These are phyloP conservation scores for Pyrgilauda ruficollis DNA, from an alignment of 2,113 vertebrate genomes.

Conservation along the genomic window DNA sequence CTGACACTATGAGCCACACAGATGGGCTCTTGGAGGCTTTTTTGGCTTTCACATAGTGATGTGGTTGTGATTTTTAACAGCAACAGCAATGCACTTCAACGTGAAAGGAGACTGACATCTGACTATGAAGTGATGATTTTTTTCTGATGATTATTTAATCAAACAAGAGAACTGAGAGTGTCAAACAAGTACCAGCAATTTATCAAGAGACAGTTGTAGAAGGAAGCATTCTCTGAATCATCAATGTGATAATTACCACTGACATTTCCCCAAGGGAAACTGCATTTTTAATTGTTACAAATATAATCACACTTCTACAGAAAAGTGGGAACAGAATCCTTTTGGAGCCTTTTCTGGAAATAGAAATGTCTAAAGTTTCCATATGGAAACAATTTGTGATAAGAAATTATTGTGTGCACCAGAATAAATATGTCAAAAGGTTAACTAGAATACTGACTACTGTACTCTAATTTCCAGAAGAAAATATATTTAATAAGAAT, in stretches of 20 bases:
- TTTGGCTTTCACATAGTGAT: background rate
- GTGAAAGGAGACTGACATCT: background rate
- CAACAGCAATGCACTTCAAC: background rate
- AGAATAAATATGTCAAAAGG: constrained; percentile 52
- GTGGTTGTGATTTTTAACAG: background rate
- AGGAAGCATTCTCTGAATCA: constrained; percentile 51
- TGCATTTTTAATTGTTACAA: constrained; percentile 60
- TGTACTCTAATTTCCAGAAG: constrained; percentile 12
- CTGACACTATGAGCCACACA: background rate
- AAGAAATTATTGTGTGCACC: background rate
- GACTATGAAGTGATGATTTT: constrained; percentile 30
- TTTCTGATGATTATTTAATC: constrained; percentile 53
- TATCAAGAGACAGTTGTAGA: constrained; percentile 47
- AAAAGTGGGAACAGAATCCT: constrained; percentile 5
- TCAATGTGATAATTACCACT: constrained; percentile 65
- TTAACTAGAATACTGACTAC: constrained; percentile 30
- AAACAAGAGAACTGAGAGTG: constrained; percentile 36
- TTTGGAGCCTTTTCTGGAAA: constrained; percentile 15
- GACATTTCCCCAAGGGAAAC: constrained; percentile 46
- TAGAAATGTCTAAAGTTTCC: constrained; percentile 36
- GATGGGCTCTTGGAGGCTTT: background rate
- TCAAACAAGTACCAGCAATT: constrained; percentile 53
- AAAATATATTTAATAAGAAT: constrained; percentile 19
- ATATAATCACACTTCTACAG: constrained; percentile 39
- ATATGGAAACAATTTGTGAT: background rate